Evolutionary conservation across 2,113 vertebrate genomes (phyloP).

Genomic region (Caranx melampygus): DNA sequence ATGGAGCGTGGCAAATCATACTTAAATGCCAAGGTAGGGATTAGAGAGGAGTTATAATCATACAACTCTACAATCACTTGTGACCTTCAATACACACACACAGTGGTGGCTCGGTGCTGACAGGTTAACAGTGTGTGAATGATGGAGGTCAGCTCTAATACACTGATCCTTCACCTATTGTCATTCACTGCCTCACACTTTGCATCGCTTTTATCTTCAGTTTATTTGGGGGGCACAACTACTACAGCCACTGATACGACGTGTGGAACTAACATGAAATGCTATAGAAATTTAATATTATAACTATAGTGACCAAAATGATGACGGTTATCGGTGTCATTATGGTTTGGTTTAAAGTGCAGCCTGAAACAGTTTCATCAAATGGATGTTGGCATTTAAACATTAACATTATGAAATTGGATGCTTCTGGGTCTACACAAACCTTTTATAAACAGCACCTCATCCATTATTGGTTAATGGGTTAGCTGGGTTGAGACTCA

Average conservation of each 20-base stretch:
- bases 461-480: no score
- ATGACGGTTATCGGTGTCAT: no score
- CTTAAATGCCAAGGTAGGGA: conserved; percentile 50
- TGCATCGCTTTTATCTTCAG: conserved; percentile 1
- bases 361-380: no score
- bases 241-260: neutral
- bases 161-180: conserved; percentile 33
- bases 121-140: conserved; percentile 51
- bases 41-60: conserved; percentile 48
- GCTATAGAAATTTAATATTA: no score
- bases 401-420: no score
- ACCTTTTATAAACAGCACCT: no score
- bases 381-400: no score
- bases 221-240: neutral
- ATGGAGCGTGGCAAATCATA: conserved; percentile 37
- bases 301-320: no score
- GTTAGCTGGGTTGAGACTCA: no score
- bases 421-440: no score
- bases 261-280: no score
- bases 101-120: conserved; percentile 20
- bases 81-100: conserved; percentile 49
- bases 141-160: conserved; percentile 44
- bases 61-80: conserved; percentile 32
- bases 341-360: no score
- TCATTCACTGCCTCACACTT: conserved; percentile 15